A percentile compares a stretch with the other conserved stretches of the same genome.
Evolutionary conservation across 2,797 vertebrate genomes (phyloP).

Genomic region (Cygnus olor): DNA sequence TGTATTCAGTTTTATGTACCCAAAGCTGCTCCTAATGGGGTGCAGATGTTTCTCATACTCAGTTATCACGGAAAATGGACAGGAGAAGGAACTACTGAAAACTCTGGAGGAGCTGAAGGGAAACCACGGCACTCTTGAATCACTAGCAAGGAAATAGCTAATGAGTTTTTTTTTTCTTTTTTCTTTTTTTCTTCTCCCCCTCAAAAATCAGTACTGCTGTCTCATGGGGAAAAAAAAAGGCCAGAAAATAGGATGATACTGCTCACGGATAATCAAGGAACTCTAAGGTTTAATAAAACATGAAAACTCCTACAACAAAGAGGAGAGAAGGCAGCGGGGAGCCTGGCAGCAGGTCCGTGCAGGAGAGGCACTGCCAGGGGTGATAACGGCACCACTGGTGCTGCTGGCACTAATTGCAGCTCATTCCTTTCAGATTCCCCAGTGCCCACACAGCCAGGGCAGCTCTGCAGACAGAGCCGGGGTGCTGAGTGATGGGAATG

Average conservation of each 20-base stretch:
- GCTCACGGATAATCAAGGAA: not conserved
- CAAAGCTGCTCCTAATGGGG: constrained; percentile 30
- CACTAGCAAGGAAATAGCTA: not conserved
- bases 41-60: constrained; percentile 55
- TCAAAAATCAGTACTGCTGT: not conserved
- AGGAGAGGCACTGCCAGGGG: not conserved
- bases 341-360: rapidly evolving
- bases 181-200: not conserved
- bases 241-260: not conserved
- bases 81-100: constrained; percentile 25
- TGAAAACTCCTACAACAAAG: not conserved
- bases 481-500: rapidly evolving
- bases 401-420: not conserved
- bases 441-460: rapidly evolving
- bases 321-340: not conserved
- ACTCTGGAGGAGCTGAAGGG: not conserved
- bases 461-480: not conserved
- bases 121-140: not conserved
- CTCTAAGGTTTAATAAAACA: not conserved
- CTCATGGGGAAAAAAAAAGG: not conserved
- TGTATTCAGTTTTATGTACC: constrained; percentile 40
- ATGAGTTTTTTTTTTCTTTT: too few relatives aligned
- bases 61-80: not conserved
- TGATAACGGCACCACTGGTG: rapidly evolving
- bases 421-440: not conserved